These are phyloP conservation scores for Chionomys nivalis DNA, from an alignment of 2,113 vertebrate species.

Conservation along the genomic window DNA sequence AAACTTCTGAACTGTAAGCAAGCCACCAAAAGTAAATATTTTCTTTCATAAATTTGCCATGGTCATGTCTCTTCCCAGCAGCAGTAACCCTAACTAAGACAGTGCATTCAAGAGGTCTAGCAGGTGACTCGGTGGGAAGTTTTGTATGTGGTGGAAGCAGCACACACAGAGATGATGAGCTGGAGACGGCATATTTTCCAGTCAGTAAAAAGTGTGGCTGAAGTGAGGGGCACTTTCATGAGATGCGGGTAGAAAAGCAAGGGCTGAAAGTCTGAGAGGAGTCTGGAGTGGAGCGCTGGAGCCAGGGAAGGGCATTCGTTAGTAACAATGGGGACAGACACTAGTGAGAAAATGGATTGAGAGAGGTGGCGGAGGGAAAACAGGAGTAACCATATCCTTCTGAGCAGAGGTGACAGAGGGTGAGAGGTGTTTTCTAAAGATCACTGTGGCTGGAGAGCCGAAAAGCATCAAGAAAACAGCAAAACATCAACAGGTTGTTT, in stretches of 20 bases:
- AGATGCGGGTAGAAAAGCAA: fast-evolving
- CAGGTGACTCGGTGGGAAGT: neutral
- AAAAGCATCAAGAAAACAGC: neutral
- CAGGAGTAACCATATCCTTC: neutral
- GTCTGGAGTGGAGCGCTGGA: neutral
- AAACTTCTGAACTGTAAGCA: too few species aligned
- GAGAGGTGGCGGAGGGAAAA: neutral
- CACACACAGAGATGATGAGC: neutral
- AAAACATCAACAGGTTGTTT: neutral
- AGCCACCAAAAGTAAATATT: too few species aligned
- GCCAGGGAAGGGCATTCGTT: neutral
- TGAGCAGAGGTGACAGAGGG: neutral
- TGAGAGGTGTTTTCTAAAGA: neutral
- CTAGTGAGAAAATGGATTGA: neutral
- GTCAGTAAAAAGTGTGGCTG: neutral
- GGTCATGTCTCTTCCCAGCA: too few species aligned
- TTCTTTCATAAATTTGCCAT: too few species aligned
- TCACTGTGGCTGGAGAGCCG: neutral
- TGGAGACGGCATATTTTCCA: neutral
- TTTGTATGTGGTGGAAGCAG: neutral
- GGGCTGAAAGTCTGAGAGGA: neutral
- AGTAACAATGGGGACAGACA: neutral
- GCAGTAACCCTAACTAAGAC: too few species aligned
- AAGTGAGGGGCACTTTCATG: neutral
- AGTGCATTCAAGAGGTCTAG: neutral